These are phyloP conservation scores for Orthosia incerta DNA, from an alignment of 2,888 invertebrate genomes.

Conservation along the genomic window DNA sequence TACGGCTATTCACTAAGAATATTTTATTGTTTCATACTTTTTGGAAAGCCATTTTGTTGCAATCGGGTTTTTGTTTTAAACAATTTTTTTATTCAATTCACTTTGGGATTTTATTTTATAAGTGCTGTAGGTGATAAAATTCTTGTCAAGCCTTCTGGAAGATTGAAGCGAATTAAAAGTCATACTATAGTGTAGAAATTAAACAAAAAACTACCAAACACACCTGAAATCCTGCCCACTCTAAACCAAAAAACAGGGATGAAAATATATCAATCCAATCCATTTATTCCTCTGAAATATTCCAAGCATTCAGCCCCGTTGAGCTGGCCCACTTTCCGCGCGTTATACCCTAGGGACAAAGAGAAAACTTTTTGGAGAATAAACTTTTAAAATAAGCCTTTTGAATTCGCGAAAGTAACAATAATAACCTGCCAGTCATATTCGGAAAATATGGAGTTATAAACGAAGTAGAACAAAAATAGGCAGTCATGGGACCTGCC, in stretches of 20 bases:
- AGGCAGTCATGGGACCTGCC: too few species aligned
- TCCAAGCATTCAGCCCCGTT: constrained; percentile 18
- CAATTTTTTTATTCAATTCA: too few species aligned
- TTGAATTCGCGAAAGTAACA: constrained; percentile 42
- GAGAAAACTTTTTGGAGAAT: constrained; percentile 38
- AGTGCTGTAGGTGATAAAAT: too few species aligned
- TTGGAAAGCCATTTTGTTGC: too few species aligned
- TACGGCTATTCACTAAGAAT: too few species aligned
- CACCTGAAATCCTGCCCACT: background rate
- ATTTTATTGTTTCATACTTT: too few species aligned
- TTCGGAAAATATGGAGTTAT: constrained; percentile 14
- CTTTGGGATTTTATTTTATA: too few species aligned
- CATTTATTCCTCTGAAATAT: constrained; percentile 49
- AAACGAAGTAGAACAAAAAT: constrained; percentile 7
- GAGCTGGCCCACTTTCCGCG: constrained; percentile 35
- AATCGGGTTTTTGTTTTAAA: too few species aligned
- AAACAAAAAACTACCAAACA: background rate
- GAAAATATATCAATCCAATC: constrained; percentile 50
- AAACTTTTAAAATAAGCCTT: constrained; percentile 63
- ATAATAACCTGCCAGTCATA: constrained; percentile 21
- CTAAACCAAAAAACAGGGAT: background rate
- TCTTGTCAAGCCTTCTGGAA: too few species aligned
- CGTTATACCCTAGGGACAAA: constrained; percentile 48
- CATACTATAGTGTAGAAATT: background rate
- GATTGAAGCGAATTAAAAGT: too few species aligned